Percentiles rank a stretch among this genome's conserved stretches.
Evolutionary conservation across 2,888 invertebrate species (phyloP).

Genomic region (Noctua janthina): DNA sequence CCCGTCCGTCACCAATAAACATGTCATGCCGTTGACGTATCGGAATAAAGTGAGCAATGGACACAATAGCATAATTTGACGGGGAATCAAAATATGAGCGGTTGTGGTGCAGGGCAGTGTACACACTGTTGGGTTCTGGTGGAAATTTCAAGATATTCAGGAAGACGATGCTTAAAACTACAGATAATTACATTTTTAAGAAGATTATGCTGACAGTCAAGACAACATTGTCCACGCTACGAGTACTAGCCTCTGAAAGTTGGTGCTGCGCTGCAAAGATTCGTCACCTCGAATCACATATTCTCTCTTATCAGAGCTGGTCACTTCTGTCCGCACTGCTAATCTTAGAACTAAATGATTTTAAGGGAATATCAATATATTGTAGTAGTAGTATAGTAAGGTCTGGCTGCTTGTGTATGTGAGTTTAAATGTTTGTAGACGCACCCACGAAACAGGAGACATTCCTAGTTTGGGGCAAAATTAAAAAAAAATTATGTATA

Average conservation of each 20-base stretch:
- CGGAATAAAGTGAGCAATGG: constrained; percentile 80
- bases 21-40: constrained; percentile 81
- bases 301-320: neutral
- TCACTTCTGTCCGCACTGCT: neutral
- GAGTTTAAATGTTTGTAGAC: too few species aligned
- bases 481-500: too few species aligned
- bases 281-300: neutral
- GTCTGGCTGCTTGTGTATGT: too few species aligned
- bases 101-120: constrained; percentile 25
- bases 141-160: neutral
- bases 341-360: neutral
- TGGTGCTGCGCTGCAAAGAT: neutral
- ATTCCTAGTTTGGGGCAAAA: too few species aligned
- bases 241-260: neutral
- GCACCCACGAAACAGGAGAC: too few species aligned
- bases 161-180: neutral
- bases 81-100: constrained; percentile 81
- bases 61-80: constrained; percentile 87
- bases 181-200: neutral
- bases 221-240: neutral
- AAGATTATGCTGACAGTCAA: neutral
- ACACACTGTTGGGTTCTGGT: constrained; percentile 47
- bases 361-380: neutral
- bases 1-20: constrained; percentile 84
- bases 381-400: neutral